Conservation (phyloP, 1,140 invertebrate genomes). For the Rhyzopertha dominica region DNA sequence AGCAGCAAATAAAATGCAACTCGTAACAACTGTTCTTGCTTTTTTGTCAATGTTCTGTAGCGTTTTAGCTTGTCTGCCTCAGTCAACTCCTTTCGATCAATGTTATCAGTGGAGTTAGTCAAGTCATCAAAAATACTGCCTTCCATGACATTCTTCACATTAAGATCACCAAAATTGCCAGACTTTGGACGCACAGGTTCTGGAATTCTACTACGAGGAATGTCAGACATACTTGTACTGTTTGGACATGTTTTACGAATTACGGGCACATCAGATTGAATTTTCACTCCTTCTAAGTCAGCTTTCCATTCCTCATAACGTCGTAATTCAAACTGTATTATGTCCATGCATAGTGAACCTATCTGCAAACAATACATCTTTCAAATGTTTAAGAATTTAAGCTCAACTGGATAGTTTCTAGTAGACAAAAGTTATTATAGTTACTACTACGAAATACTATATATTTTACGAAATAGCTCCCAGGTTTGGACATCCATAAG, state of each 20-base stretch:
- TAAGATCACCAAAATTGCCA: constrained; percentile 56
- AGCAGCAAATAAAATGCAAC: constrained; percentile 87
- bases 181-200: constrained; percentile 62
- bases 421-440: too few species aligned
- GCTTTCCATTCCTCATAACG: constrained; percentile 91
- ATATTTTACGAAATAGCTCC: too few species aligned
- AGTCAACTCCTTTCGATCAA: constrained; percentile 77
- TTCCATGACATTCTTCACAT: constrained; percentile 43
- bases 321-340: constrained; percentile 89
- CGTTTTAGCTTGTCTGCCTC: constrained; percentile 37
- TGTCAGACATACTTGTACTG: constrained; percentile 48
- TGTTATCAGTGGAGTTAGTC: constrained; percentile 57
- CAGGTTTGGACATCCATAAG: too few species aligned
- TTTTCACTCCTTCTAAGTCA: constrained; percentile 69
- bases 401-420: too few species aligned
- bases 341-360: constrained; percentile 92
- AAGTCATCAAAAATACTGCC: constrained; percentile 64
- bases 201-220: constrained; percentile 61
- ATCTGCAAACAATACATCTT: constrained; percentile 62
- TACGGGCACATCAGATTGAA: constrained; percentile 39
- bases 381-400: too few species aligned
- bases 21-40: constrained; percentile 88
- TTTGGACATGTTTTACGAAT: constrained; percentile 40
- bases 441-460: too few species aligned
- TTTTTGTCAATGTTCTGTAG: constrained; percentile 52